phyloP scores from a whole-genome alignment of 2,797 vertebrate species.

The Syndactyla subalaris region DNA sequence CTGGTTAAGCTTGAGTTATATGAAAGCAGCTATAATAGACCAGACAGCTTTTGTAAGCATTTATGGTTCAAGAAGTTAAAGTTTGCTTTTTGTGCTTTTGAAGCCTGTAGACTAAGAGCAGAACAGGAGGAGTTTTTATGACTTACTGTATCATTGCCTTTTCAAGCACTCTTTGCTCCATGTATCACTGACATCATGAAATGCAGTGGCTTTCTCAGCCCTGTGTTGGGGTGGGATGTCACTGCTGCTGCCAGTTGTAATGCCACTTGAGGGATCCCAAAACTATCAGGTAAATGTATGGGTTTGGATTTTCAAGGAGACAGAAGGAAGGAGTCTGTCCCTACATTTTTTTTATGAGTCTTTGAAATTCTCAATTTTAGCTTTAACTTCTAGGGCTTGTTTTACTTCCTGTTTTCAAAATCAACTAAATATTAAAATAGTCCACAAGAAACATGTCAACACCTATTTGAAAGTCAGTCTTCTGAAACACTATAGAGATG shows the following conservation, averaged over 20 bases:
- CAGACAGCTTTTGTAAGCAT: neutral
- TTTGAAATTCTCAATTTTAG: neutral
- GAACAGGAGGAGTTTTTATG: conserved; percentile 1
- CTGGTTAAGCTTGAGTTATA: neutral
- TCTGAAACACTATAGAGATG: neutral
- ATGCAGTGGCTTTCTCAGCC: neutral
- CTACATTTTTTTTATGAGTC: neutral
- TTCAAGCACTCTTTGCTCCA: neutral
- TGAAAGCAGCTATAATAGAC: neutral
- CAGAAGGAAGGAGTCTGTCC: neutral
- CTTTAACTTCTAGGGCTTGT: neutral
- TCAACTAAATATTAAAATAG: neutral
- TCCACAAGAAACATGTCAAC: neutral
- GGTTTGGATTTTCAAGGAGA: neutral
- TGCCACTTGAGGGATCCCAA: neutral
- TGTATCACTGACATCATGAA: neutral
- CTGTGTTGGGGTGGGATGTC: neutral
- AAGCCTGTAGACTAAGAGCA: neutral
- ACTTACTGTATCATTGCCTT: conserved; percentile 37
- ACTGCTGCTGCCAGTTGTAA: neutral
- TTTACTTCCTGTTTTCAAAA: neutral
- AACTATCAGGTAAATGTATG: neutral
- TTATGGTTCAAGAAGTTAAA: conserved; percentile 13
- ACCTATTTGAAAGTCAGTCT: neutral
- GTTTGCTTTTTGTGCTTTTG: neutral